Evolutionary conservation across 2,888 invertebrate species (phyloP).

Genomic region (Acrobasis repandana): DNA sequence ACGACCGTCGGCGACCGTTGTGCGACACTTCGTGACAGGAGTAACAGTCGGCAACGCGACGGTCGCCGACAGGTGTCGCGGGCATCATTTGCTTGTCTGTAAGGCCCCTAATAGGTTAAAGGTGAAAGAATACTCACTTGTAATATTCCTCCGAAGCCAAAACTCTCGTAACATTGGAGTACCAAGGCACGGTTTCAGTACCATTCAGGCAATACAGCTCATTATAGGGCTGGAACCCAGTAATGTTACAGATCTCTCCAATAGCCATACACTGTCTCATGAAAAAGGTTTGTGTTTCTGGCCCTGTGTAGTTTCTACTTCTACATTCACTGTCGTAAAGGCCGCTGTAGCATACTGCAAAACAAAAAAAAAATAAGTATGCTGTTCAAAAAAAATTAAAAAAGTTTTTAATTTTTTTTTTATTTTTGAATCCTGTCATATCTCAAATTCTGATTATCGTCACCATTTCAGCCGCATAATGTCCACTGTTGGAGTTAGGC

Average conservation of each 20-base stretch:
- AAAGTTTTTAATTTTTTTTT: no score
- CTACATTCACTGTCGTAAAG: conserved; percentile 82
- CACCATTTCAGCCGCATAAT: no score
- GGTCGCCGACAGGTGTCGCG: no score
- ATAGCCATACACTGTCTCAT: conserved; percentile 75
- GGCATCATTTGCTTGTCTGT: no score
- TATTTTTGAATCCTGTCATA: no score
- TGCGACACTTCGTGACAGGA: no score
- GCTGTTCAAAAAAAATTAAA: no score
- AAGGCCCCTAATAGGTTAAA: no score
- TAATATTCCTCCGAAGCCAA: conserved; percentile 87
- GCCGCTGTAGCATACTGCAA: conserved; percentile 85
- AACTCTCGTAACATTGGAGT: conserved; percentile 75
- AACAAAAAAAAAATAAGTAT: conserved; percentile 23
- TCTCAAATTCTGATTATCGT: no score
- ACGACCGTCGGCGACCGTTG: no score
- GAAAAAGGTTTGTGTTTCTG: conserved; percentile 72
- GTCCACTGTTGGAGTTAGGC: no score
- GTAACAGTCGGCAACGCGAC: no score
- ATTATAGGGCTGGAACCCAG: conserved; percentile 66
- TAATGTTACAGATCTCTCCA: conserved; percentile 70
- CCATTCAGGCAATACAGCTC: conserved; percentile 70
- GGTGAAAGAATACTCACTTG: conserved; percentile 74
- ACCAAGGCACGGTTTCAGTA: conserved; percentile 65
- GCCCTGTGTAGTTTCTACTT: conserved; percentile 52